Evolutionary conservation across 2,888 invertebrate genomes (phyloP).

Genomic region (Ptycholaimellus sp.): DNA sequence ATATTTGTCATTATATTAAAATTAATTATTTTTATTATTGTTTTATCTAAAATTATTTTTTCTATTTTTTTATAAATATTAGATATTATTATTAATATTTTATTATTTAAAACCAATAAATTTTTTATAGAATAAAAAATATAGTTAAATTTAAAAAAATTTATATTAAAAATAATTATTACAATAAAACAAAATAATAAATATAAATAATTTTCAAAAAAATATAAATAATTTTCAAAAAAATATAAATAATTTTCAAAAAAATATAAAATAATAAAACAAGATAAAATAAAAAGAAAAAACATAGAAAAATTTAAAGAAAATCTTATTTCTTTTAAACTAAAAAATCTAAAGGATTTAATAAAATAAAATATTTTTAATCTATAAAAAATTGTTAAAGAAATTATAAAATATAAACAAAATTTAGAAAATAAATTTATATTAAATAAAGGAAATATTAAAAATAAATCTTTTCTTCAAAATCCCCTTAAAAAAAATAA

Average conservation of each 20-base stretch:
- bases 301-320: constrained; percentile 11
- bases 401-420: constrained; percentile 14
- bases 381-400: constrained; percentile 15
- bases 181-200: constrained; percentile 13
- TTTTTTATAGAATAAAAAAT: constrained; percentile 2
- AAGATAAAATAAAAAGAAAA: constrained; percentile 13
- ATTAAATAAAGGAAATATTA: constrained; percentile 13
- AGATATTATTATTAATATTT: constrained; percentile 4
- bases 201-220: constrained; percentile 12
- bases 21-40: constrained; percentile 3
- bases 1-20: background rate
- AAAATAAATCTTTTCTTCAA: constrained; percentile 15
- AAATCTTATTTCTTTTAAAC: constrained; percentile 13
- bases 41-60: constrained; percentile 5
- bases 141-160: constrained; percentile 11
- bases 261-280: constrained; percentile 26
- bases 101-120: background rate
- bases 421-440: constrained; percentile 11
- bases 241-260: constrained; percentile 12
- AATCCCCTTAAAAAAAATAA: constrained; percentile 14
- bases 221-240: constrained; percentile 10
- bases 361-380: constrained; percentile 12
- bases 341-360: constrained; percentile 11
- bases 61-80: constrained; percentile 4
- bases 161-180: constrained; percentile 10